Evolutionary conservation across 2,888 invertebrate species (phyloP).

Genomic region (Tiliacea aurago): DNA sequence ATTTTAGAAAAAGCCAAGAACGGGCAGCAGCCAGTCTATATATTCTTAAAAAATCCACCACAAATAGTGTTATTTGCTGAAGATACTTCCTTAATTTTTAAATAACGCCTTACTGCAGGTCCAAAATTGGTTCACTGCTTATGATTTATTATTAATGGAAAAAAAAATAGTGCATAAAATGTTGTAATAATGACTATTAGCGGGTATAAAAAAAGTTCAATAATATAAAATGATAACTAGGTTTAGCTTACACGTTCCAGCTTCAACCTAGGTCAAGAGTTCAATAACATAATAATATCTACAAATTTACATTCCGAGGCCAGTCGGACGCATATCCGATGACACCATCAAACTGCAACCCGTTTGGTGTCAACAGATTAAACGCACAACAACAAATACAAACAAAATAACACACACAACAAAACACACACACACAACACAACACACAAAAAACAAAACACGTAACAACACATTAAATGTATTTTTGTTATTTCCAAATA

Average conservation of each 20-base stretch:
- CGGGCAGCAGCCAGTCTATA: no score
- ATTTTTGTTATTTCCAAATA: not conserved
- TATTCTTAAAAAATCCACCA: no score
- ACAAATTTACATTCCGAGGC: constrained; percentile 33
- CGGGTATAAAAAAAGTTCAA: not conserved
- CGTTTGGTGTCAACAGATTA: not conserved
- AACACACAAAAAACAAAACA: not conserved
- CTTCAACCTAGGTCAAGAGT: constrained; percentile 22
- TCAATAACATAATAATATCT: constrained; percentile 25
- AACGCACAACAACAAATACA: not conserved
- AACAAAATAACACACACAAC: not conserved
- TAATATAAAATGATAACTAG: not conserved
- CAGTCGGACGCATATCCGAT: constrained; percentile 26
- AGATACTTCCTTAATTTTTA: no score
- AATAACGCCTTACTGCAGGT: no score
- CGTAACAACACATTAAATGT: not conserved
- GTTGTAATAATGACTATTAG: no score
- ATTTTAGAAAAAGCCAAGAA: no score
- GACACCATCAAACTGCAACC: constrained; percentile 5
- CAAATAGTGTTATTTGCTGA: no score
- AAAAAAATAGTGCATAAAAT: no score
- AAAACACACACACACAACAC: not conserved
- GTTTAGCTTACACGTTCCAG: not conserved
- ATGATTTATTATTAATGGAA: no score
- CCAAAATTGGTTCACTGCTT: no score